phyloP scores from a whole-genome alignment of 92 coral and sea anemone species.

The Epizoanthus illoricatus region DNA sequence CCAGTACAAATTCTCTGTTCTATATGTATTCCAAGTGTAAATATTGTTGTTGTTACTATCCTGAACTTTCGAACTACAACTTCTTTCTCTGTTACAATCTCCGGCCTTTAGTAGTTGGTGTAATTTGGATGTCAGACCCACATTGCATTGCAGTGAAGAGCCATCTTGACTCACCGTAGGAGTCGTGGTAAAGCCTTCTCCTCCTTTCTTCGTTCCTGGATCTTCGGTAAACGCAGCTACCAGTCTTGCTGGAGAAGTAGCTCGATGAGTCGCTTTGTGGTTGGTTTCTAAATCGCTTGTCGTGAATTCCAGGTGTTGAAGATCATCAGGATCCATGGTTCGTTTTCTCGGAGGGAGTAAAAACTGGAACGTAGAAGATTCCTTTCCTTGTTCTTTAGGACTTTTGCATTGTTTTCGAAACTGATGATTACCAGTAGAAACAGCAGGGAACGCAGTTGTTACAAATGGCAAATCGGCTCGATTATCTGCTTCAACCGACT shows the following conservation, averaged over 20 bases:
- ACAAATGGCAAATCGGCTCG: background rate
- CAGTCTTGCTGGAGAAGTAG: background rate
- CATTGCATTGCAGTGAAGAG: slow-evolving; percentile 12
- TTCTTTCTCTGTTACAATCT: background rate
- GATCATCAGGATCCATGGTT: background rate
- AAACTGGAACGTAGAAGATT: background rate
- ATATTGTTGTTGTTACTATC: background rate
- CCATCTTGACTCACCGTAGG: background rate
- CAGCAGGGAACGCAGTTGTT: background rate
- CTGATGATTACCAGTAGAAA: background rate
- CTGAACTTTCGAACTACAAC: background rate
- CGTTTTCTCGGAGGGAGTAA: background rate
- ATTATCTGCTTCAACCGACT: no score
- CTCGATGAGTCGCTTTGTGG: background rate
- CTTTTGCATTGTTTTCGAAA: background rate
- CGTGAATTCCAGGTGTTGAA: background rate
- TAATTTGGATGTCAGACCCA: slow-evolving; percentile 3
- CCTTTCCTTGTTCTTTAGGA: no score
- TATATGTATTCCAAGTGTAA: no score
- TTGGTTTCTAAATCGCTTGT: background rate
- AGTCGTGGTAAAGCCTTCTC: background rate
- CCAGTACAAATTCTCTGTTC: background rate
- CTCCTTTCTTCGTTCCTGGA: background rate
- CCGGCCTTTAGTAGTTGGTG: background rate
- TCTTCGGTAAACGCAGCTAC: background rate